Conservation (phyloP, 2,113 vertebrate species). For the Sylvietta virens region DNA sequence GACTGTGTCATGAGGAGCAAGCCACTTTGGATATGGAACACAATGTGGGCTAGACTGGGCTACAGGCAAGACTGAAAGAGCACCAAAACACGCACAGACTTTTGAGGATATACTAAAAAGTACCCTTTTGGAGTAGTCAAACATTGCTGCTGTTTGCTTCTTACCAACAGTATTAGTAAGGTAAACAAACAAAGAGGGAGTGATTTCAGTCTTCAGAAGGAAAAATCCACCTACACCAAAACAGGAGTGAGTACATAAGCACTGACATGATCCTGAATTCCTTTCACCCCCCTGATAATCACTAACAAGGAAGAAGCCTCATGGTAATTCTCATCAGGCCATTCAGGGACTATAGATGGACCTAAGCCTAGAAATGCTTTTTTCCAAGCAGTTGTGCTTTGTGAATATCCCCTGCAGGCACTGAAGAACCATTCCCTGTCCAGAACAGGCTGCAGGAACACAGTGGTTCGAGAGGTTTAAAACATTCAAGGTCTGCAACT, state of each 20-base stretch:
- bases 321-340: not conserved
- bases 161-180: not conserved
- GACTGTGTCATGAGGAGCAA: not conserved
- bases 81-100: not conserved
- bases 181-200: not conserved
- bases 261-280: not conserved
- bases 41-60: not conserved
- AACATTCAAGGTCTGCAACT: not conserved
- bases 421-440: not conserved
- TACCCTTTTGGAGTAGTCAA: not conserved
- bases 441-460: not conserved
- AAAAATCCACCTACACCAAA: not conserved
- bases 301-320: not conserved
- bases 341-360: not conserved
- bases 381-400: not conserved
- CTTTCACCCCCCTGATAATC: not conserved
- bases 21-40: not conserved
- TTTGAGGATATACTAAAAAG: not conserved
- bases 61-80: not conserved
- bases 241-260: not conserved
- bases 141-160: not conserved
- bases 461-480: not conserved
- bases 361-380: not conserved
- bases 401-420: not conserved
- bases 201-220: not conserved